A percentile compares a stretch with the other conserved stretches of the same genome.
phyloP scores from a whole-genome alignment of 2,113 vertebrate genomes.

The Neodon shergylaensis region DNA sequence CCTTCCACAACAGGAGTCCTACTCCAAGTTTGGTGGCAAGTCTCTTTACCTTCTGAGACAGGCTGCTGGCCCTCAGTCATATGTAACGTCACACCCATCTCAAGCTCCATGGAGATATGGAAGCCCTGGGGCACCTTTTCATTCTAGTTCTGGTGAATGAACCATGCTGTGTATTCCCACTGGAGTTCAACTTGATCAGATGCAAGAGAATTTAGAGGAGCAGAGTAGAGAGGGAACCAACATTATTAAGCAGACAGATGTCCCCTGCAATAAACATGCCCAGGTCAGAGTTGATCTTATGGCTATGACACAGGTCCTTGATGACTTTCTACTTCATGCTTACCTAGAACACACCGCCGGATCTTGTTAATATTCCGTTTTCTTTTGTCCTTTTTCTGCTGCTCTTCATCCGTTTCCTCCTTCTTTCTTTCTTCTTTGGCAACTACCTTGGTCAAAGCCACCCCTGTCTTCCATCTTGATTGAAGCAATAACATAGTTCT shows the following conservation, averaged over 20 bases:
- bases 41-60: too few species aligned
- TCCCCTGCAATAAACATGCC: neutral
- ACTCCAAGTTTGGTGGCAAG: neutral
- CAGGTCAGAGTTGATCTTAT: neutral
- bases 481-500: neutral
- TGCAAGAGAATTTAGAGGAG: neutral
- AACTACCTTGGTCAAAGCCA: neutral
- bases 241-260: neutral
- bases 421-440: neutral
- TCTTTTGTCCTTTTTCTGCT: neutral
- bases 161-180: neutral
- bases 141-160: neutral
- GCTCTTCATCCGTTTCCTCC: neutral
- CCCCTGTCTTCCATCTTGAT: neutral
- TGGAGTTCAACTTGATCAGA: neutral
- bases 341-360: neutral
- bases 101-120: neutral
- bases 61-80: neutral
- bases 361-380: neutral
- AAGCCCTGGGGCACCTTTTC: neutral
- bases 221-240: too few species aligned
- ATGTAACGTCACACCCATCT: neutral
- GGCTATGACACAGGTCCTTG: neutral
- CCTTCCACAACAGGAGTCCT: neutral
- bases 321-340: neutral